Base-by-base conservation (phyloP, 2,113 vertebrate species). In the Brienomyrus longianalis region DNA sequence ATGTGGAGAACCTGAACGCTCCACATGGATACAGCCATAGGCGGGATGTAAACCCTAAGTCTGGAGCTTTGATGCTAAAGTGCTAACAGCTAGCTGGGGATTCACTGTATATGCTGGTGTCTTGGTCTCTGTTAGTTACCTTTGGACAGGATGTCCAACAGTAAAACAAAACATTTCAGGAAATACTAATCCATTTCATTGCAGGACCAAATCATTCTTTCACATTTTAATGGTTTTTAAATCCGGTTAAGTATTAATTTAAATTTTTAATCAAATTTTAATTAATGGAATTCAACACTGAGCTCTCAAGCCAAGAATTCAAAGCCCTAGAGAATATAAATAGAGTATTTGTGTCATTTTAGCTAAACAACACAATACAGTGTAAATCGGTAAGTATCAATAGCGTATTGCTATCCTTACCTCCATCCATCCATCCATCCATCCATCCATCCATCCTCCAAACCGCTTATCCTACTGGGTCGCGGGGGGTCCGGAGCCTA, bases 211-310 rank as follows among this genome's bases (percentile, higher is more conserved):
- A 45, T 27, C 3, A 23, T 48, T 48, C 47, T 23, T 50, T 48
- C 43, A 84, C n/a, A 86, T 86, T 50, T 5, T 5, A 31, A 86
- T 48, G 43, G 45, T 86, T 84, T 21, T 50, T 51, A 86, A 85
- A 86, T 86, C 83, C n/a, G 50, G n/a, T 86, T 9, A 86, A 86
- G 83, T n/a, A 11, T 86, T 86, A 86, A 86, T 51, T 48, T 48
- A 31, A 84, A 48, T 21, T n/a, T 48, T 48, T 84, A n/a, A 84
- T 84, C 45, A 84, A n/a, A 45, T 70, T n/a, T 48, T 21, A 84
- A 84, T 47, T 48, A 48, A 84, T n/a, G 50, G n/a, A 86, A 86
- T 27, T 86, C 23, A 86, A 86, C 83, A 27, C 47, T 51, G 47
- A 51, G 11, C 83, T 50, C 47, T n/a, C 48, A 31, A 10, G 83